Percentiles rank a stretch among this genome's conserved stretches.
These are phyloP conservation scores for Podocnemis expansa DNA, from an alignment of 2,113 vertebrate species.

Conservation along the genomic window DNA sequence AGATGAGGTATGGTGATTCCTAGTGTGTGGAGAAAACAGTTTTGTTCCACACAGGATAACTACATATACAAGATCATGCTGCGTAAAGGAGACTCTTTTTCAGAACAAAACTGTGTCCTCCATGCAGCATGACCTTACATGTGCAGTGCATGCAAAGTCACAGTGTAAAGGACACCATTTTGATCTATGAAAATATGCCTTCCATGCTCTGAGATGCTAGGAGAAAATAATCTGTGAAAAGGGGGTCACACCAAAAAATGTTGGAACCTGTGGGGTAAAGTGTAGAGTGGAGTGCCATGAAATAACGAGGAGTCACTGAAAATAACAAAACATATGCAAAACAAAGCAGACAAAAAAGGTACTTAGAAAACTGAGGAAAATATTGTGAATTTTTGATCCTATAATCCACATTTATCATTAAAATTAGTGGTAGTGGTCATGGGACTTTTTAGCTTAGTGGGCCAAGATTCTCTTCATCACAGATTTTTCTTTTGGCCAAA, in stretches of 20 bases:
- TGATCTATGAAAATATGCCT: too few relatives aligned
- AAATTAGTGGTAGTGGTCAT: not conserved
- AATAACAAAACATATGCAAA: accelerated
- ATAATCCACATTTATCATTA: not conserved
- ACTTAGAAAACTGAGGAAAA: not conserved
- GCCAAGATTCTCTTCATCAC: not conserved
- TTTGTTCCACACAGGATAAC: not conserved
- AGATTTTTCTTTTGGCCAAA: not conserved
- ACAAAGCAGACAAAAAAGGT: not conserved
- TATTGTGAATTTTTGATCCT: not conserved
- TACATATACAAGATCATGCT: not conserved
- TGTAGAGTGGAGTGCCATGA: not conserved
- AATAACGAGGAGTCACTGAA: not conserved
- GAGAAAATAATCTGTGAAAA: not conserved
- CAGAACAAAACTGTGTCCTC: too few relatives aligned
- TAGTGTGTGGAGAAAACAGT: not conserved
- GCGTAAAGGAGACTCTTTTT: too few relatives aligned
- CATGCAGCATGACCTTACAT: too few relatives aligned
- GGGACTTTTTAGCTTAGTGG: not conserved
- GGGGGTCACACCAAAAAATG: not conserved
- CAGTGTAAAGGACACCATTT: too few relatives aligned
- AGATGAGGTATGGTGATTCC: too few relatives aligned
- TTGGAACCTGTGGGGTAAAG: not conserved
- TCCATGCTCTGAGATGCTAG: not conserved
- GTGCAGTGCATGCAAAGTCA: too few relatives aligned